These are phyloP conservation scores for Andrena cerasifolii DNA, from an alignment of 1,140 invertebrate genomes.

Conservation along the genomic window DNA sequence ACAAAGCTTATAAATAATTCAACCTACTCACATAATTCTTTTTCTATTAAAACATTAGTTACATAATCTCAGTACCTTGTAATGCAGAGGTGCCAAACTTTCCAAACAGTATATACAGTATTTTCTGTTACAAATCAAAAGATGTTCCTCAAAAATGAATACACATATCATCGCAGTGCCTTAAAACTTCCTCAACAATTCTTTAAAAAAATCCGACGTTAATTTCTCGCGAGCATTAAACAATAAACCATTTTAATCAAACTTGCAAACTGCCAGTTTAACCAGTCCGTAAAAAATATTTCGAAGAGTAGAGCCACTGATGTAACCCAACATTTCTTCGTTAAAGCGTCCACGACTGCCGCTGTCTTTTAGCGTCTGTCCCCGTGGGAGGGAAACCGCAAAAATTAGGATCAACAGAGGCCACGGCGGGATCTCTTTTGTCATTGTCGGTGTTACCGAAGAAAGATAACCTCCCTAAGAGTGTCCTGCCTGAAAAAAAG, in stretches of 20 bases:
- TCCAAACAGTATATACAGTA: no score
- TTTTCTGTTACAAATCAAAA: no score
- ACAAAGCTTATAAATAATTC: no score
- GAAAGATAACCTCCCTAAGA: constrained; percentile 68
- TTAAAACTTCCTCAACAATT: no score
- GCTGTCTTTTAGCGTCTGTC: constrained; percentile 16
- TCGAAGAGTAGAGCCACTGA: neutral
- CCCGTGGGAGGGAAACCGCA: constrained; percentile 68
- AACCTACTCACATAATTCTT: no score
- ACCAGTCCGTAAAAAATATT: neutral
- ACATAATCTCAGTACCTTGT: no score
- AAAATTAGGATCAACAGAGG: constrained; percentile 78
- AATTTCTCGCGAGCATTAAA: neutral
- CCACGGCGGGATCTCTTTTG: constrained; percentile 66
- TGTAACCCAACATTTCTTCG: constrained; percentile 51
- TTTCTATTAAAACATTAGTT: no score
- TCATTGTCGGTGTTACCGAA: constrained; percentile 77
- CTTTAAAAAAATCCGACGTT: neutral
- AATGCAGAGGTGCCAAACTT: no score
- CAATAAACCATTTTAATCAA: no score
- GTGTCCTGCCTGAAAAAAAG: constrained; percentile 28
- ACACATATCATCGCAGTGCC: no score
- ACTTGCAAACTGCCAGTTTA: neutral
- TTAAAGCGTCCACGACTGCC: constrained; percentile 19
- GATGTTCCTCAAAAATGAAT: no score